phyloP scores from a whole-genome alignment of 2,113 vertebrate genomes.

The Sinocyclocheilus anshuiensis region DNA sequence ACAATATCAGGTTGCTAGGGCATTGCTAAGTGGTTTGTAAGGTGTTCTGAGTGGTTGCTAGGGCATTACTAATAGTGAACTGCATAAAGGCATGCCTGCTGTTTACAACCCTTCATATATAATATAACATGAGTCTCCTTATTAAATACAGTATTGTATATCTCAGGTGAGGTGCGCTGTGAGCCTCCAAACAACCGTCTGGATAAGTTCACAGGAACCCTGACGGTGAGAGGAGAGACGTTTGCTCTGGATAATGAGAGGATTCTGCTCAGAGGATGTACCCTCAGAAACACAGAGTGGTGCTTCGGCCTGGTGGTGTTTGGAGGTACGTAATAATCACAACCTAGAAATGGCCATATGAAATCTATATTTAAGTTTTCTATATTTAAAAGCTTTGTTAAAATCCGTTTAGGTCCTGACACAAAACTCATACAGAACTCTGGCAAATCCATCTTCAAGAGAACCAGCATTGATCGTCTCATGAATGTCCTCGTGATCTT shows the following conservation, averaged over 20 bases:
- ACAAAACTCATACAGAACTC: slow-evolving; percentile 97
- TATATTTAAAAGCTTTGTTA: background rate
- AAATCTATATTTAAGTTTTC: background rate
- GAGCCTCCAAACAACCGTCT: slow-evolving; percentile 92
- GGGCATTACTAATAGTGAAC: background rate
- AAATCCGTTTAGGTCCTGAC: slow-evolving; percentile 80
- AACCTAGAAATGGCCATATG: background rate
- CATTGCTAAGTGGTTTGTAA: background rate
- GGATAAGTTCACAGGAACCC: slow-evolving; percentile 86
- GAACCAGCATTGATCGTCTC: slow-evolving; percentile 87
- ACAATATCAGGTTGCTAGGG: background rate
- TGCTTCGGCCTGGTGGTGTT: slow-evolving; percentile 93
- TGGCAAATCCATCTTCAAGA: slow-evolving; percentile 86
- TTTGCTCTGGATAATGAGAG: slow-evolving; percentile 86
- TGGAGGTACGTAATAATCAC: slow-evolving; percentile 76
- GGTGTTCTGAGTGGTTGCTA: background rate
- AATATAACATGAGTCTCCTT: background rate
- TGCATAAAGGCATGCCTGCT: background rate
- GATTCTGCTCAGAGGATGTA: slow-evolving; percentile 89
- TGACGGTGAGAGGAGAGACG: slow-evolving; percentile 73
- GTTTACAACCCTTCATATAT: background rate
- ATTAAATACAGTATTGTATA: background rate
- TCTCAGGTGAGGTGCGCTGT: slow-evolving; percentile 84
- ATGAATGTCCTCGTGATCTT: slow-evolving; percentile 90
- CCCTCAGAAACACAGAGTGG: slow-evolving; percentile 93